Evolutionary conservation across 2,113 vertebrate genomes (phyloP), one percentile per base, ranked within the genome.

Genomic region (Phodopus roborovskii): DNA sequence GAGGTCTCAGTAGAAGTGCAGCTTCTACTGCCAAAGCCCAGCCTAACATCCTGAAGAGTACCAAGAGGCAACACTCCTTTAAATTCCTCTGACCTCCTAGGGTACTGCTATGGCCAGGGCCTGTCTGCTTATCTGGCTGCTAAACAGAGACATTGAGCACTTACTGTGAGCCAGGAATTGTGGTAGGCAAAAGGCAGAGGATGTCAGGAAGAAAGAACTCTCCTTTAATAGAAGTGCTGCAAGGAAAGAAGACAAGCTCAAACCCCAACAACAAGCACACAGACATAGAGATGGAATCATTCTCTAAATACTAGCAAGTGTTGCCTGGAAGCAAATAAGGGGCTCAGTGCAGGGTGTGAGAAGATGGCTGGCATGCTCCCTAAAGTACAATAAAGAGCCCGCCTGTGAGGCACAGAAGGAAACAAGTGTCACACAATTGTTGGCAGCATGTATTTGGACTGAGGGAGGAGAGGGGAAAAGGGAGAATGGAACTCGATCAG

Each of bases 11-110:
- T 39, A 81, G 91, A 56, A 62, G 10, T 30, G 7, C 39, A 71
- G 36, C 22, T 75, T 58, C 81, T n/a, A 42, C 36, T 20, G 17
- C 17, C 50, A 60, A 26, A 42, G 30, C 20, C n/a, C 4, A 33
- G 73, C 33, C 64, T 36, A 6, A 58, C 30, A 16, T 33, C 28
- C 56, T 64, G 33, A 3, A 26, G 24, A 39, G 48, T n/a, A 8
- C 8, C 48, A 48, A 73, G 1, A 19, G 36, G 30, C 30, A 24
- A 70, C 0, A 3, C 4, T 4, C 24, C 4, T 15, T 39, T 30
- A 0, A 24, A 30, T 62, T 66, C 75, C 64, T 86, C 74, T 20
- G 48, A 24, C 42, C 19, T 7, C 74, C 8, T 5, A 20, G 33
- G 26, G 36, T 7, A 24, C 39, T n/a, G 16, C 71, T 8, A 5